These are phyloP conservation scores for Ectemnius lituratus DNA, from an alignment of 2,888 invertebrate genomes.

Conservation along the genomic window DNA sequence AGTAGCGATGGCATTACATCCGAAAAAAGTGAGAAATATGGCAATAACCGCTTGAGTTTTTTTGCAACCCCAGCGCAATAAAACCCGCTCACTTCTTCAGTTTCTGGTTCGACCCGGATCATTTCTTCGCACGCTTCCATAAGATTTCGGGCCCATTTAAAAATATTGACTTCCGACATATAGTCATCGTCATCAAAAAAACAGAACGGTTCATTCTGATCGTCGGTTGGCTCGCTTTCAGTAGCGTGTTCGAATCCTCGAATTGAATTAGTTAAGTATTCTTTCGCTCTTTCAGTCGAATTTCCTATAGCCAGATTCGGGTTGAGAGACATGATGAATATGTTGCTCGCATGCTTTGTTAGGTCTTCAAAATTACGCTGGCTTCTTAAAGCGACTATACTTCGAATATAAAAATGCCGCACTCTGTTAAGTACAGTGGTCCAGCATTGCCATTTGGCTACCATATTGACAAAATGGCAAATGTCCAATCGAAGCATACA, in stretches of 20 bases:
- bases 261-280: background rate
- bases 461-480: conserved; percentile 3
- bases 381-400: background rate
- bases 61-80: conserved; percentile 21
- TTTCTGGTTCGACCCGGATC: background rate
- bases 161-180: background rate
- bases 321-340: background rate
- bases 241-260: background rate
- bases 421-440: background rate
- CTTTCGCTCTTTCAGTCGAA: background rate
- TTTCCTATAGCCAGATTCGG: background rate
- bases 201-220: background rate
- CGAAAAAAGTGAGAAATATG: conserved; percentile 31
- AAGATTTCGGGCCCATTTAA: background rate
- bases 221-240: background rate
- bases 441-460: conserved; percentile 1
- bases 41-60: conserved; percentile 26
- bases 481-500: background rate
- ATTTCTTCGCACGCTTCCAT: background rate
- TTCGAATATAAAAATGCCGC: background rate
- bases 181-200: background rate
- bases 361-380: background rate
- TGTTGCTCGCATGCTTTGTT: background rate
- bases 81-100: conserved; percentile 27
- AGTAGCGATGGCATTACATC: conserved; percentile 24